Percentiles rank a stretch among this genome's conserved stretches.
Evolutionary conservation across 2,113 vertebrate genomes (phyloP).

Genomic region (Apodemus sylvaticus): DNA sequence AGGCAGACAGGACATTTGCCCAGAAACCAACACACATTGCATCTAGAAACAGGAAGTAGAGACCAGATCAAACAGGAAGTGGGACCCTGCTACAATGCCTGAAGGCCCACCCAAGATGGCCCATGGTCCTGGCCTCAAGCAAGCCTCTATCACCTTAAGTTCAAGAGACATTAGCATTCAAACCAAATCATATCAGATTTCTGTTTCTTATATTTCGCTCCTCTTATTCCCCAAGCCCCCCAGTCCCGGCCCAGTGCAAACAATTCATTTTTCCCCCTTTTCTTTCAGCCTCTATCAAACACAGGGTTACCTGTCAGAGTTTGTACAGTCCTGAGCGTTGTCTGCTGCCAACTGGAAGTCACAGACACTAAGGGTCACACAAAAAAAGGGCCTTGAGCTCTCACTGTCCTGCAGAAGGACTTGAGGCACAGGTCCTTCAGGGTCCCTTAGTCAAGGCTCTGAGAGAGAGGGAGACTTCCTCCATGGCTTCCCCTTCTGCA

Average conservation of each 20-base stretch:
- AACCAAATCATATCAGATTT: background rate
- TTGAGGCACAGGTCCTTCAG: background rate
- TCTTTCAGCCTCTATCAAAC: background rate
- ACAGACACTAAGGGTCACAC: background rate
- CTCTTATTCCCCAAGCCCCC: background rate
- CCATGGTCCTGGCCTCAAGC: background rate
- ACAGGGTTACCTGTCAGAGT: accelerated
- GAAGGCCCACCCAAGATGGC: background rate
- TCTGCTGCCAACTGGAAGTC: background rate
- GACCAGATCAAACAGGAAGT: background rate
- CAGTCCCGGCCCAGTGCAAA: background rate
- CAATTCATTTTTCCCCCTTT: background rate
- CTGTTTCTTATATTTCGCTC: background rate
- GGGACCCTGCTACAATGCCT: background rate
- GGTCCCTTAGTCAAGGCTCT: background rate
- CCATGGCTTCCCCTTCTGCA: background rate
- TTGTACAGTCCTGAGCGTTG: background rate
- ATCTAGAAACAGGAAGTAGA: background rate
- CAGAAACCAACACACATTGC: too few relatives aligned
- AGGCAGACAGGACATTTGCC: too few relatives aligned
- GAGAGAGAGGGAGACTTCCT: background rate
- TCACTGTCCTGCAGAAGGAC: background rate
- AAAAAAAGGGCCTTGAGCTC: background rate
- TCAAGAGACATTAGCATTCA: background rate
- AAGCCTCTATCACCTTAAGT: background rate